phyloP scores from a whole-genome alignment of 2,113 vertebrate species.

The Megalops atlanticus region DNA sequence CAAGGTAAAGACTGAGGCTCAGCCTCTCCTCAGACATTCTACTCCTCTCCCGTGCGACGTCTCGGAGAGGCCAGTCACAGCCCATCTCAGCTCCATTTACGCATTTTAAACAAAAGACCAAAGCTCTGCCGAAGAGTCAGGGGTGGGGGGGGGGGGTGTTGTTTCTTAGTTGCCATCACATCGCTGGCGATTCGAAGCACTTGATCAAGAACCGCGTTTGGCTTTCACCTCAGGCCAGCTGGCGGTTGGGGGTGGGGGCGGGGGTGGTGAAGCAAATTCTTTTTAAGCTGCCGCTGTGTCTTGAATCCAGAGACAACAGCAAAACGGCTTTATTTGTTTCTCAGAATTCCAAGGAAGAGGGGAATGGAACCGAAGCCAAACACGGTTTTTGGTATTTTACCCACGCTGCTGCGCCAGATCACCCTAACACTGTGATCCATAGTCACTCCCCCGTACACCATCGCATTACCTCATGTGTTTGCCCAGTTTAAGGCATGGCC shows the following conservation, averaged over 20 bases:
- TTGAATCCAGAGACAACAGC: conserved; percentile 59
- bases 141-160: background rate
- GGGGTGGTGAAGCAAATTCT: conserved; percentile 36
- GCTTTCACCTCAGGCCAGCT: conserved; percentile 75
- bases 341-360: background rate
- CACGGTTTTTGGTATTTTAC: background rate
- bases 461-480: background rate
- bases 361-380: background rate
- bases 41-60: conserved; percentile 35
- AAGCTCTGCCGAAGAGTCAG: background rate
- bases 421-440: background rate
- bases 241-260: background rate
- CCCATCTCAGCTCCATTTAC: conserved; percentile 62
- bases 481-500: background rate
- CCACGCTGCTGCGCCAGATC: background rate
- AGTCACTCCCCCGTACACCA: background rate
- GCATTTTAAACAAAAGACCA: background rate
- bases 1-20: conserved; percentile 87
- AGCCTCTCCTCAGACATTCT: conserved; percentile 39
- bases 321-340: conserved; percentile 68
- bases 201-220: conserved; percentile 57
- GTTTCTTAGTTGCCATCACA: background rate
- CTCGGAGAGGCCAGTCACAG: conserved; percentile 43
- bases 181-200: background rate
- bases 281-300: conserved; percentile 62